A percentile compares a stretch with the other conserved stretches of the same genome.
Conservation (phyloP, 2,797 vertebrate species). For the Karalla daura region DNA sequence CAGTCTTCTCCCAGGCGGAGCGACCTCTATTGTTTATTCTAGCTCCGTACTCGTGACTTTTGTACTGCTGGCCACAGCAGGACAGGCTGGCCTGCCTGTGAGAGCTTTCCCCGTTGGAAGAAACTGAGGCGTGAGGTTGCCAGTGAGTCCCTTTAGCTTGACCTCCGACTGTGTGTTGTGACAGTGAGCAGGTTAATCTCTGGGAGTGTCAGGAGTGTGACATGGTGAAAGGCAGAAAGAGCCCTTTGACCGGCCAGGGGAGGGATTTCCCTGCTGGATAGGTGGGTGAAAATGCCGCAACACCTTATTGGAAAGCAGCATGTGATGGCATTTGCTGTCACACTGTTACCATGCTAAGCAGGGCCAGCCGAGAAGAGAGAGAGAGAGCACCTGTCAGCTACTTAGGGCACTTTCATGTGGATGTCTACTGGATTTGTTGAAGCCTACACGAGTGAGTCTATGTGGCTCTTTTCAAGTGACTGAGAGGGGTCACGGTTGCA, state of each 20-base stretch:
- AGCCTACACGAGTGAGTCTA: background rate
- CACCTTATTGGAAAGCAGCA: constrained; percentile 9
- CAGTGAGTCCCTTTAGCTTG: constrained; percentile 34
- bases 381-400: background rate
- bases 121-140: constrained; percentile 26
- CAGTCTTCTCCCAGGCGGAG: background rate
- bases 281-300: constrained; percentile 27
- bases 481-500: too few species aligned
- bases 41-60: constrained; percentile 1
- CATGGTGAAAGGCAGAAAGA: constrained; percentile 9
- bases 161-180: constrained; percentile 59
- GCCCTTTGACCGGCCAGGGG: constrained; percentile 47
- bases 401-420: constrained; percentile 5
- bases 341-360: constrained; percentile 1
- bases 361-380: constrained; percentile 1
- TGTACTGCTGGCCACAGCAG: constrained; percentile 2
- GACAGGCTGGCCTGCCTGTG: constrained; percentile 30
- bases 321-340: constrained; percentile 7
- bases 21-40: constrained; percentile 8
- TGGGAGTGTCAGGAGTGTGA: constrained; percentile 41
- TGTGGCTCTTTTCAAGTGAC: background rate
- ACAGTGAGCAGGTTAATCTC: constrained; percentile 68
- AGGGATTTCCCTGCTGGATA: constrained; percentile 56
- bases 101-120: constrained; percentile 23
- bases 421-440: background rate